Percentiles rank a stretch among this genome's conserved stretches.
phyloP scores from a whole-genome alignment of 2,113 vertebrate species.

The Oncorhynchus masou region DNA sequence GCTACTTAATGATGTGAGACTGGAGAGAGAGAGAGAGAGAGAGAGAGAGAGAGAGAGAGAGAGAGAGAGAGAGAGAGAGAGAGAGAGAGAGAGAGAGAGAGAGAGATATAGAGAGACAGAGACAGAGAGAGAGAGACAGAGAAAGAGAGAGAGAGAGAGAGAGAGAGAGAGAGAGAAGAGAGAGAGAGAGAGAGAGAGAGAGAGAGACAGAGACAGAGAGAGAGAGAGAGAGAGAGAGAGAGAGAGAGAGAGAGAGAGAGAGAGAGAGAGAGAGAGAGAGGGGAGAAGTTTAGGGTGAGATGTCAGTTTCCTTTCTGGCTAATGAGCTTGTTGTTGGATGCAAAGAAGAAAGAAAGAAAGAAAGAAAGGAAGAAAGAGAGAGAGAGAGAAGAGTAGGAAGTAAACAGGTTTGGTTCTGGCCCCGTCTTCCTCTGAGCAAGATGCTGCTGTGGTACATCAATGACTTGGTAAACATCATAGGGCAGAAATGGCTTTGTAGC shows the following conservation, averaged over 20 bases:
- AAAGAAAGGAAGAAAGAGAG: conserved; percentile 35
- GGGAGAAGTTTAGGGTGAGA: conserved; percentile 54
- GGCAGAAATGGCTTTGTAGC: background rate
- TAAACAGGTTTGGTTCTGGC: conserved; percentile 17
- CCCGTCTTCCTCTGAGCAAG: conserved; percentile 6
- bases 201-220: no score
- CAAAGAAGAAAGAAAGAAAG: conserved; percentile 38
- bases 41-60: conserved; percentile 33
- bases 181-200: conserved; percentile 16
- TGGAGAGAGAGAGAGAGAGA: conserved; percentile 34
- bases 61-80: no score
- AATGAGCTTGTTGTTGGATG: conserved; percentile 72
- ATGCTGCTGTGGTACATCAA: conserved; percentile 6
- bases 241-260: conserved; percentile 8
- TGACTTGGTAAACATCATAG: conserved; percentile 17
- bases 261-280: conserved; percentile 36
- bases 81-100: no score
- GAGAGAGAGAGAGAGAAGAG: no score
- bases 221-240: conserved; percentile 31
- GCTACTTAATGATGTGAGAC: conserved; percentile 73
- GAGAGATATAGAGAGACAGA: no score
- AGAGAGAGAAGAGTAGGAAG: conserved; percentile 49
- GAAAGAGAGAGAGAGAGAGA: no score
- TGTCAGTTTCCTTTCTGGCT: conserved; percentile 67
- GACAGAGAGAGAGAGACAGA: no score